Percentiles rank a stretch among this genome's conserved stretches.
phyloP scores from a whole-genome alignment of 2,797 vertebrate genomes.

The Crenuchus spilurus region DNA sequence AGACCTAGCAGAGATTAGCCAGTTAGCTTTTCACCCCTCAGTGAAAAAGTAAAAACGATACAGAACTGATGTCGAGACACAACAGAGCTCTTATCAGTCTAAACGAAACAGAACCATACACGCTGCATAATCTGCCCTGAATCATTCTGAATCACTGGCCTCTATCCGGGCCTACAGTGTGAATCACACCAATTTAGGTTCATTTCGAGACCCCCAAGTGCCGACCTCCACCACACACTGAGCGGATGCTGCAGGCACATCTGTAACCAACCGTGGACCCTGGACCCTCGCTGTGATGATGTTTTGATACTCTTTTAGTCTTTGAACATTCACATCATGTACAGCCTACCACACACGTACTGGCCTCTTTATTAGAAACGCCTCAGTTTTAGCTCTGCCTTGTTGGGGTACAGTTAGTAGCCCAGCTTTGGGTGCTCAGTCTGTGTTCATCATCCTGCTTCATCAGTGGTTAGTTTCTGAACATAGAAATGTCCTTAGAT shows the following conservation, averaged over 20 bases:
- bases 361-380: not conserved
- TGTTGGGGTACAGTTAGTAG: not conserved
- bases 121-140: conserved; percentile 23
- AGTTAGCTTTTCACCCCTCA: not conserved
- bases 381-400: not conserved
- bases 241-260: conserved; percentile 28
- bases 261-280: conserved; percentile 18
- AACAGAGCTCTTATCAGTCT: conserved; percentile 26
- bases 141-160: conserved; percentile 50
- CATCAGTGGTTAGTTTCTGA: too few relatives aligned
- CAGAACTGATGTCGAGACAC: not conserved
- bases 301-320: not conserved
- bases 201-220: conserved; percentile 17
- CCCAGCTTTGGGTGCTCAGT: not conserved
- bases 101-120: conserved; percentile 31
- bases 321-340: too few relatives aligned
- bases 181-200: conserved; percentile 48
- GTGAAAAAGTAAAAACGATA: not conserved
- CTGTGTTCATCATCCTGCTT: too few relatives aligned
- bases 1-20: too few relatives aligned
- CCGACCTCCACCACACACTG: conserved; percentile 30
- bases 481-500: too few relatives aligned
- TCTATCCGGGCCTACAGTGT: conserved; percentile 26
- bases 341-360: not conserved
- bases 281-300: not conserved